phyloP scores from a whole-genome alignment of 2,113 vertebrate genomes.

The Entelurus aequoreus region DNA sequence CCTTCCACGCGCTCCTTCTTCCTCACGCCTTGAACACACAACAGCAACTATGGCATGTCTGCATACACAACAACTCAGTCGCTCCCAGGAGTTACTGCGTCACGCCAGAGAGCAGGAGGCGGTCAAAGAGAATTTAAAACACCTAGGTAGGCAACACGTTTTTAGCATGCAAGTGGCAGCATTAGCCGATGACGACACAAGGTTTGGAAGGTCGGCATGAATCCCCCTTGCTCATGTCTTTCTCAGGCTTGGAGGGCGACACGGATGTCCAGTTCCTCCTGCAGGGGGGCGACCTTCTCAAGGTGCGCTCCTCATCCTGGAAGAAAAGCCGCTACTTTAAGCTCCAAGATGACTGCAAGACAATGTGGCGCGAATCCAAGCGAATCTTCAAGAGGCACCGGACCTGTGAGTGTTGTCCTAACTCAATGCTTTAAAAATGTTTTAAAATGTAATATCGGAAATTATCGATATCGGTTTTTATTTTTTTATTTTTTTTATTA shows the following conservation, averaged over 20 bases:
- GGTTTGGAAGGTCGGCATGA: too few species aligned
- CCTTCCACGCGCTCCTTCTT: conserved; percentile 5
- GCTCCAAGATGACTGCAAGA: conserved; percentile 93
- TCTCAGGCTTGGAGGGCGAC: conserved; percentile 83
- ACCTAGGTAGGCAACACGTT: conserved; percentile 59
- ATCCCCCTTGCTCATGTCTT: not conserved
- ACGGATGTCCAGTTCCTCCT: conserved; percentile 84
- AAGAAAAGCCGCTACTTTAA: conserved; percentile 83
- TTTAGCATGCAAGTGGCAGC: not conserved
- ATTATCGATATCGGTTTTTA: too few species aligned
- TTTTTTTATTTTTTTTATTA: too few species aligned
- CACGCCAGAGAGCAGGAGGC: conserved; percentile 23
- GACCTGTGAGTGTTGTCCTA: conserved; percentile 65
- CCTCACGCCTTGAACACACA: conserved; percentile 2
- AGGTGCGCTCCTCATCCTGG: conserved; percentile 89
- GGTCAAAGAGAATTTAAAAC: conserved; percentile 41
- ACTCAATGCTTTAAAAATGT: too few species aligned
- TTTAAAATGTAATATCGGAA: too few species aligned
- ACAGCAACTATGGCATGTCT: conserved; percentile 63
- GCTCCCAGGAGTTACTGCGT: conserved; percentile 54
- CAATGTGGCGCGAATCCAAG: conserved; percentile 92
- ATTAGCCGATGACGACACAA: too few species aligned
- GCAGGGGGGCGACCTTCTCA: conserved; percentile 84
- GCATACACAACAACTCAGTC: conserved; percentile 39
- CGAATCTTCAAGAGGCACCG: conserved; percentile 75